Base-by-base conservation (phyloP, 2,113 vertebrate genomes). In the Argyrosomus japonicus region DNA sequence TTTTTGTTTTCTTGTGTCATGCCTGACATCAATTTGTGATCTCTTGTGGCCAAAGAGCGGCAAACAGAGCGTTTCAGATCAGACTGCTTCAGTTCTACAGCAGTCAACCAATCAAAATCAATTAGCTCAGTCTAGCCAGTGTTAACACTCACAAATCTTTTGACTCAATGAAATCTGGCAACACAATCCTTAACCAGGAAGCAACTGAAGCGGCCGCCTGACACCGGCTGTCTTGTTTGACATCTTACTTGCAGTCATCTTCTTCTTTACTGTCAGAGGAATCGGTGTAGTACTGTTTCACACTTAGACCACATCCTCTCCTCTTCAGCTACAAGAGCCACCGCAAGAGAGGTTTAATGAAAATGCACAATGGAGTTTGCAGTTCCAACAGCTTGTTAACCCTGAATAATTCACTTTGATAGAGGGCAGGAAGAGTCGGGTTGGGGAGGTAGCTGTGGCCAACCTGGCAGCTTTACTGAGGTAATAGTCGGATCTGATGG, bases 361-460 rank as follows among this genome's bases (percentile, higher is more conserved):
- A 93, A 94, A 92, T 36, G 50, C 83, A 71, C 73, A 69, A 77
- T 79, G 88, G 87, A 84, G 90, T 88, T 89, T 80, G 79, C 87
- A 58, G 47, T 93, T 88, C 84, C 83, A 63, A 82, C 85, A 90
- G 85, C 91, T 92, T 94, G 93, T 94, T 93, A 88, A 61, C 70
- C 68, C 86, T 94, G 72, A 94, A 94, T 94, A 75, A 95, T 95
- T 95, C 77, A 94, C 86, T 25, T 78, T 21, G 23, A 70, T 65
- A 69, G 50, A 60, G 77, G 60, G 17, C 71, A 65, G 45, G 10
- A 67, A 57, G 61, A 53, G 23, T 43, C 14, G 27, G 23, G 14
- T 14, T 6, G 57, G 27, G 7, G 25, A 13, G 50, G 17, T 77
- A n/a, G 36, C 23, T 27, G 54, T 48, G 29, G 50, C 64, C 50